These are phyloP conservation scores for Dasysyrphus albostriatus DNA, from an alignment of 2,888 invertebrate genomes.

Conservation along the genomic window DNA sequence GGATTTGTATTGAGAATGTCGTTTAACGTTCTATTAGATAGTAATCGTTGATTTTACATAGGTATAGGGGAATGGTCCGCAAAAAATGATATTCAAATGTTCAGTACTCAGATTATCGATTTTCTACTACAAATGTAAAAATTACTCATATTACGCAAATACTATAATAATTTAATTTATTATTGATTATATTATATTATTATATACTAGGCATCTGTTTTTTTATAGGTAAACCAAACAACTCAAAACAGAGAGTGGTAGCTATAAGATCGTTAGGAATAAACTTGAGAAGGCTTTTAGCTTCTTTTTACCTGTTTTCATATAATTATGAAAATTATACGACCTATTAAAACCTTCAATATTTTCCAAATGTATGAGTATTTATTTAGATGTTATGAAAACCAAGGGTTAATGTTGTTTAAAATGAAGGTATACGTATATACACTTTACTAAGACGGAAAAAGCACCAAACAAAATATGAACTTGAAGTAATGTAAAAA, in stretches of 20 bases:
- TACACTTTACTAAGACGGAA: background rate
- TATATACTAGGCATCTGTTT: background rate
- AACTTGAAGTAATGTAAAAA: conserved; percentile 33
- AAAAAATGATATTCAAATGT: too few species aligned
- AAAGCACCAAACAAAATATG: background rate
- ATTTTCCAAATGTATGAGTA: background rate
- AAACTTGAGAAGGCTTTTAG: background rate
- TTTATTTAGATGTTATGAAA: background rate
- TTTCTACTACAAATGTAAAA: too few species aligned
- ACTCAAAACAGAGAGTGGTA: background rate
- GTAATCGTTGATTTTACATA: too few species aligned
- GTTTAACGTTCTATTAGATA: too few species aligned
- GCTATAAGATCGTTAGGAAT: background rate
- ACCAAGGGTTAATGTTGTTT: conserved; percentile 6
- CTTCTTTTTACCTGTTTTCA: background rate
- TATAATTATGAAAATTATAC: conserved; percentile 18
- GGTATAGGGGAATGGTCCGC: too few species aligned
- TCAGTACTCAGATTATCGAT: too few species aligned
- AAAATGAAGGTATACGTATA: background rate
- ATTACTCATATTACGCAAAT: too few species aligned
- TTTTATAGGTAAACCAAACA: background rate
- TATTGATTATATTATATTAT: too few species aligned
- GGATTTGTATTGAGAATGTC: too few species aligned
- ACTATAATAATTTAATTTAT: too few species aligned
- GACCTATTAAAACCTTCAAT: background rate